Base-by-base conservation (phyloP, 2,888 invertebrate genomes). In the Pyrrhosoma nymphula region DNA sequence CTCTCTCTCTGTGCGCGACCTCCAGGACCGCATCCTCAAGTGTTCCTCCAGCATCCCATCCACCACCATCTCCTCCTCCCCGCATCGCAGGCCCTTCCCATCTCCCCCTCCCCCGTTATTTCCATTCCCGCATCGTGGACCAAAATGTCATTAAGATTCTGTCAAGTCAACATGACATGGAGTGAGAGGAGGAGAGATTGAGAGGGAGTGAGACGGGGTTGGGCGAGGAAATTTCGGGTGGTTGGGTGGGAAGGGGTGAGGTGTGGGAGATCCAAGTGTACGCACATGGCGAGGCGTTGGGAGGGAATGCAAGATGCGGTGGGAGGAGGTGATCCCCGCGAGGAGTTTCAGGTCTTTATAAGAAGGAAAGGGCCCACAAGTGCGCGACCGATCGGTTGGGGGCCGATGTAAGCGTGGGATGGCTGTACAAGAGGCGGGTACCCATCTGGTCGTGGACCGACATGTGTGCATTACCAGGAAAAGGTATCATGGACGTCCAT, bases 151-250 rank as follows among this genome's bases (percentile, higher is more conserved):
- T 97, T 97, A 97, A 97, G 97, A 97, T 96, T 96, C 97, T 97
- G 97, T 97, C 97, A 97, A 97, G 97, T 97, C 97, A 97, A 97
- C 97, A 97, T 97, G 97, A 97, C 97, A 96, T 96, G 95, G 96
- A 96, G 35, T 23, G 35, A 35, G 82, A 16, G 82, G 82, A 69
- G 69, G 26, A 69, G 69, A 69, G 82, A 82, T 63, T 8, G 60
- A 39, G 89, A 89, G 88, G 35, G 69, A 63, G 69, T 35, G 93
- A 56, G 55, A n/a, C 23, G 89, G 56, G 89, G 55, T 47, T 35
- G 82, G 82, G 82, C 16, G 82, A n/a, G 82, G 35, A 35, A 16
- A 35, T 82, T 82, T 63, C n/a, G 69, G 93, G 63, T 75, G 93
- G 75, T 20, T 26, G 55, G 89, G 56, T 26, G 26, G 88, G 88